Percentiles rank a stretch among this genome's conserved stretches.
phyloP scores from a whole-genome alignment of 2,113 vertebrate species.

The Callionymus lyra region DNA sequence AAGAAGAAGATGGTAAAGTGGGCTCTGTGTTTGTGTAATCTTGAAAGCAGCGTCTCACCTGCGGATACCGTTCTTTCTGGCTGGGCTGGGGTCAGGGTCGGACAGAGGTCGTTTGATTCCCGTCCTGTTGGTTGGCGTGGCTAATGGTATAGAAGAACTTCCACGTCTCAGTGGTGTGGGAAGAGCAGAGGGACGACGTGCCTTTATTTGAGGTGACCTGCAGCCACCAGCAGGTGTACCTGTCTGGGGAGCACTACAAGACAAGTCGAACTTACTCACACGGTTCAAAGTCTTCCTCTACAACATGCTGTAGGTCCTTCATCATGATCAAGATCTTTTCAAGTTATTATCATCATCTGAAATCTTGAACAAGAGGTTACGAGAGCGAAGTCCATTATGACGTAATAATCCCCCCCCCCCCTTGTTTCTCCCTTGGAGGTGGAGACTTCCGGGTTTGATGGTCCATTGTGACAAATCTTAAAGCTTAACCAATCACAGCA shows the following conservation, averaged over 20 bases:
- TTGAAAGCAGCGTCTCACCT: slow-evolving; percentile 55
- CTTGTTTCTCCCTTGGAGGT: no score
- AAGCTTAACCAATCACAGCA: no score
- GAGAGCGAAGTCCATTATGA: no score
- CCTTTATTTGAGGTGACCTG: slow-evolving; percentile 47
- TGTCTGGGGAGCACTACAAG: slow-evolving; percentile 29
- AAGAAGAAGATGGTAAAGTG: not conserved
- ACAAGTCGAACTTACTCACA: no score
- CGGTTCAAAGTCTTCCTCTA: not conserved
- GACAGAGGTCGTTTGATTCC: slow-evolving; percentile 12
- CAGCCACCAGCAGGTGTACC: slow-evolving; percentile 23
- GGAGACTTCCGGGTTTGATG: no score
- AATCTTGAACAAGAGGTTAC: no score
- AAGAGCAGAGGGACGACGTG: slow-evolving; percentile 56
- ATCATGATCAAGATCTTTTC: no score
- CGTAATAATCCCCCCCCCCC: no score
- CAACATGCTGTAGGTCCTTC: no score
- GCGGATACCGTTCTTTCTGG: slow-evolving; percentile 13
- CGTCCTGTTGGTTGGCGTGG: slow-evolving; percentile 49
- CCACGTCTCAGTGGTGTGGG: slow-evolving; percentile 69
- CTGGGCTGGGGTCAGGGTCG: not conserved
- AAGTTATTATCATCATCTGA: no score
- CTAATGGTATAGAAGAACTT: slow-evolving; percentile 53
- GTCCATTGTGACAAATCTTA: no score
- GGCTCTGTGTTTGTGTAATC: not conserved